These are phyloP conservation scores for Hypselothyrea guttata DNA, from an alignment of 2,888 invertebrate genomes.

Conservation along the genomic window DNA sequence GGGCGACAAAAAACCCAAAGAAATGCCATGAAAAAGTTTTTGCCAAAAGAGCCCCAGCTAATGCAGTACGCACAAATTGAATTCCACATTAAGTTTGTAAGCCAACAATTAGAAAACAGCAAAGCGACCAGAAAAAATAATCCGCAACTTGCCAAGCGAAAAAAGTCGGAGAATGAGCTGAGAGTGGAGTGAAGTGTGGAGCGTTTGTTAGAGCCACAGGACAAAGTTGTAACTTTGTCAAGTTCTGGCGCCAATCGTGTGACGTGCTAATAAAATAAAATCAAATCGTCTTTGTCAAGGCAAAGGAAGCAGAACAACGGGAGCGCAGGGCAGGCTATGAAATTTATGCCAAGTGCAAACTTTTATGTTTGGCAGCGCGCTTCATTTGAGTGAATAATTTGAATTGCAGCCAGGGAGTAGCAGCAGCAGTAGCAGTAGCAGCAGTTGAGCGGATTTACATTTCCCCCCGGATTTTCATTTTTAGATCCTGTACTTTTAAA, in stretches of 20 bases:
- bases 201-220: constrained; percentile 20
- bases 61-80: constrained; percentile 67
- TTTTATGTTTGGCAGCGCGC: constrained; percentile 63
- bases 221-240: constrained; percentile 73
- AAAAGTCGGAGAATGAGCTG: background rate
- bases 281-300: constrained; percentile 42
- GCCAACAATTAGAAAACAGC: constrained; percentile 80
- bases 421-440: background rate
- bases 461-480: no score
- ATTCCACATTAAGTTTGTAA: constrained; percentile 78
- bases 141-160: constrained; percentile 31
- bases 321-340: constrained; percentile 4
- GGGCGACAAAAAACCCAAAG: constrained; percentile 50
- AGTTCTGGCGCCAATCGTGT: constrained; percentile 76
- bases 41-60: constrained; percentile 6
- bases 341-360: constrained; percentile 74
- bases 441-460: constrained; percentile 55
- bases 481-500: no score
- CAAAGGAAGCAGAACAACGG: background rate
- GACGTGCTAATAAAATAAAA: constrained; percentile 77
- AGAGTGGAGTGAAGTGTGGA: background rate
- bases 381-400: constrained; percentile 77
- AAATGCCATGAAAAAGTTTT: constrained; percentile 53
- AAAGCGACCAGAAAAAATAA: constrained; percentile 66
- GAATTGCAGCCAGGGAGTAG: constrained; percentile 55